Base-by-base conservation (phyloP, 2,888 invertebrate genomes). In the Drosophila falleni region DNA sequence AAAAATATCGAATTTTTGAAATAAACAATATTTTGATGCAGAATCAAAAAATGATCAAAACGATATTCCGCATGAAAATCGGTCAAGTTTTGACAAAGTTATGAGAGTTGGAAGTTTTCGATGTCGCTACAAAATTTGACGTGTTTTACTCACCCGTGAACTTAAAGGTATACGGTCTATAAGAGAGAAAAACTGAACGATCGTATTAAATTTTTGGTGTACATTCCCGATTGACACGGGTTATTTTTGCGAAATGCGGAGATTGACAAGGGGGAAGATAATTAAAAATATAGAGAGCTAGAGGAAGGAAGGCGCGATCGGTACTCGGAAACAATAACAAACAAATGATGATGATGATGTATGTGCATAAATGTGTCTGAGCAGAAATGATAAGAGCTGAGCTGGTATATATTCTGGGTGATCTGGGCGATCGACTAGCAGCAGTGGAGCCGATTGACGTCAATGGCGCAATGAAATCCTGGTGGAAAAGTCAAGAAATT, bases 401-500 rank as follows among this genome's bases (percentile, higher is more conserved):
- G 74, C 60, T 51, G 74, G 39, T 69, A 58, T 69, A 58, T 56
- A 53, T 47, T 65, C 70, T 65, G 65, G 55, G 16, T 53, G 56
- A 66, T 63, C 23, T 39, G 71, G 31, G 37, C 53, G 26, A 62
- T 53, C 41, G 33, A 49, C 49, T 33, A 49, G 60, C 71, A 41
- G 41, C 58, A 37, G n/a, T 54, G 35, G 54, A 63, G 49, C 23
- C 71, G 26, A 80, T 87, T 84, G 84, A 84, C 84, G 84, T 84
- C 84, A 84, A 84, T 83, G 66, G 76, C 60, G 61, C 56, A 49
- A 44, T 58, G 58, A 86, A 71, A 84, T 84, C 84, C 84, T 84
- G 84, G 58, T 66, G 83, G 85, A 81, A 81, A 84, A 81, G 76
- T 78, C 80, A 80, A 81, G 50, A 73, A 68, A 71, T 73, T 65